These are phyloP conservation scores for Cotesia vestalis DNA, from an alignment of 1,140 invertebrate genomes.

Conservation along the genomic window DNA sequence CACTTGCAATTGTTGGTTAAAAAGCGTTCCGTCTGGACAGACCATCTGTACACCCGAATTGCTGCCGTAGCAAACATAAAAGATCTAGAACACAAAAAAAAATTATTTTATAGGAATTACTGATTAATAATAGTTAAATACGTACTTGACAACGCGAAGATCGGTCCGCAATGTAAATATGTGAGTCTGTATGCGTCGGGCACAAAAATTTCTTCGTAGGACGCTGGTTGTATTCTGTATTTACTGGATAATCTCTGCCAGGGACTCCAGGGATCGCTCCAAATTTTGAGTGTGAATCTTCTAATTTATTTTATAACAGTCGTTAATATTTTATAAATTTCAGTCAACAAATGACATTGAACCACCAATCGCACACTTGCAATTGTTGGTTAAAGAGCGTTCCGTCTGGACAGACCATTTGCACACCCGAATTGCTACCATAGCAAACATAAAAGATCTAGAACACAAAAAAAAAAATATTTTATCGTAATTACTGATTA, in stretches of 20 bases:
- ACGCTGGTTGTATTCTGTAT: slow-evolving; percentile 39
- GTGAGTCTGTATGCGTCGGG: slow-evolving; percentile 30
- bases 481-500: not conserved
- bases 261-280: slow-evolving; percentile 48
- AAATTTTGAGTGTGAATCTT: slow-evolving; percentile 28
- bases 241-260: slow-evolving; percentile 51
- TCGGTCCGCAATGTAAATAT: slow-evolving; percentile 41
- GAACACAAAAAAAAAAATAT: slow-evolving; percentile 1
- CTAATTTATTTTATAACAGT: too few species aligned
- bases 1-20: slow-evolving; percentile 62
- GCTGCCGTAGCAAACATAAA: slow-evolving; percentile 61
- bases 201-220: slow-evolving; percentile 37
- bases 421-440: slow-evolving; percentile 58
- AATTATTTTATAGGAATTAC: not conserved
- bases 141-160: slow-evolving; percentile 44
- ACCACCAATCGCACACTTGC: slow-evolving; percentile 65
- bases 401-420: slow-evolving; percentile 67
- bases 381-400: slow-evolving; percentile 66
- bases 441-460: slow-evolving; percentile 64
- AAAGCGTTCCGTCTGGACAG: slow-evolving; percentile 67
- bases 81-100: slow-evolving; percentile 49
- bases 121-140: not conserved
- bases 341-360: slow-evolving; percentile 58
- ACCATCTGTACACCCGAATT: slow-evolving; percentile 64
- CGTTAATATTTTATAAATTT: too few species aligned